A percentile compares a stretch with the other conserved stretches of the same genome.
Evolutionary conservation across 2,113 vertebrate genomes (phyloP).

Genomic region (Gobius niger): DNA sequence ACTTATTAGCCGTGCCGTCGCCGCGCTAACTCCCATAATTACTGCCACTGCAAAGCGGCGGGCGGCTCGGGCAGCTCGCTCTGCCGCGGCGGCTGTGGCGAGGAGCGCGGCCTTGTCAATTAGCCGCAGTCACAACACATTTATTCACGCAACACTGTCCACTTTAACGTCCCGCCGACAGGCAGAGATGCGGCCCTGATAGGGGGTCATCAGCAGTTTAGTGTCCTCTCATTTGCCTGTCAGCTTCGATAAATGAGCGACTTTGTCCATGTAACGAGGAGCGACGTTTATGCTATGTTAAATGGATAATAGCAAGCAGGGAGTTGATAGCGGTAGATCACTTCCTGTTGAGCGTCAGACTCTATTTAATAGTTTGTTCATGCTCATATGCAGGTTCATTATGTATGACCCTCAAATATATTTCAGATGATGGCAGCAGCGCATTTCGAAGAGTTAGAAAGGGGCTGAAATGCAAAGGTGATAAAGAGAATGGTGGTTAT

Average conservation of each 20-base stretch:
- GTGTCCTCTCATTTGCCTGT: conserved; percentile 50
- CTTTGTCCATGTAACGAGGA: neutral
- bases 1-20: conserved; percentile 70
- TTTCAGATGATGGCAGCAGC: neutral
- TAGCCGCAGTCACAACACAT: conserved; percentile 55
- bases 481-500: too few relatives aligned
- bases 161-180: conserved; percentile 35
- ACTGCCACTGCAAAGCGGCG: conserved; percentile 57
- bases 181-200: conserved; percentile 22
- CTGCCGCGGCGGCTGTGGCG: conserved; percentile 25
- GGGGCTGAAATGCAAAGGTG: neutral
- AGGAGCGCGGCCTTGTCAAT: conserved; percentile 53
- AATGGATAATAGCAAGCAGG: neutral
- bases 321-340: neutral
- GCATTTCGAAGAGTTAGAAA: neutral
- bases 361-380: neutral
- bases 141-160: conserved; percentile 45
- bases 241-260: conserved; percentile 44
- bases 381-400: neutral
- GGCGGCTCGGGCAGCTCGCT: conserved; percentile 27
- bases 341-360: neutral
- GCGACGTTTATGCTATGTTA: neutral
- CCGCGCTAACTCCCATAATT: conserved; percentile 62
- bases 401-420: neutral
- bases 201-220: conserved; percentile 33